Base-by-base conservation (phyloP, 92 coral and sea anemone species). In the Metridium senile region DNA sequence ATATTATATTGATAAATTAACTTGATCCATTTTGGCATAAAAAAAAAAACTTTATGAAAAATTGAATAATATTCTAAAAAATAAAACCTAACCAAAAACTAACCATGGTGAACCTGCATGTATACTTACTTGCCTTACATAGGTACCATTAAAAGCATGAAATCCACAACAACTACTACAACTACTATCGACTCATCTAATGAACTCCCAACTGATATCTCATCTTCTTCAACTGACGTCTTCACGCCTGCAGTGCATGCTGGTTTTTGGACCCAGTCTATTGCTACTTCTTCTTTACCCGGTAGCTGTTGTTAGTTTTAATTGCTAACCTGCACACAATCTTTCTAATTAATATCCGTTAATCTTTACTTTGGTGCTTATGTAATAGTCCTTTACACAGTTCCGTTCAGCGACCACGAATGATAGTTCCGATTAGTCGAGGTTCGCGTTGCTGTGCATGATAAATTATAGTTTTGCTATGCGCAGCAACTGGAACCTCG, bases 301-400 rank as follows among this genome's bases (percentile, higher is more conserved):
- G 62, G 62, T 71, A 53, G 75, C 45, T 28, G n/a, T 71, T 71
- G 75, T 71, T 71, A 49, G 75, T 71, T 49, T 71, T 53, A 71
- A 49, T 51, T 72, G 29, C 75, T 70, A 27, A 32, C 27, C 69
- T n/a, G 62, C 75, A 30, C 45, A 31, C 75, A 49, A 54, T 54
- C 52, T 53, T 72, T 32, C 62, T 46, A 72, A n/a, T n/a, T n/a
- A n/a, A 72, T 35, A 56, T 59, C 10, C 66, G 51, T 34, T 30
- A 72, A 53, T 26, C 53, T 11, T 11, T 21, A 21, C 22, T 22
- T 59, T 7, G n/a, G n/a, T n/a, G n/a, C n/a, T n/a, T n/a, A n/a
- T n/a, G n/a, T n/a, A n/a, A n/a, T n/a, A n/a, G n/a, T n/a, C n/a
- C n/a, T n/a, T n/a, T n/a, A n/a, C n/a, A n/a, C n/a, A n/a, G n/a